Evolutionary conservation across 2,797 vertebrate genomes (phyloP).

Genomic region (Hippoglossus hippoglossus): DNA sequence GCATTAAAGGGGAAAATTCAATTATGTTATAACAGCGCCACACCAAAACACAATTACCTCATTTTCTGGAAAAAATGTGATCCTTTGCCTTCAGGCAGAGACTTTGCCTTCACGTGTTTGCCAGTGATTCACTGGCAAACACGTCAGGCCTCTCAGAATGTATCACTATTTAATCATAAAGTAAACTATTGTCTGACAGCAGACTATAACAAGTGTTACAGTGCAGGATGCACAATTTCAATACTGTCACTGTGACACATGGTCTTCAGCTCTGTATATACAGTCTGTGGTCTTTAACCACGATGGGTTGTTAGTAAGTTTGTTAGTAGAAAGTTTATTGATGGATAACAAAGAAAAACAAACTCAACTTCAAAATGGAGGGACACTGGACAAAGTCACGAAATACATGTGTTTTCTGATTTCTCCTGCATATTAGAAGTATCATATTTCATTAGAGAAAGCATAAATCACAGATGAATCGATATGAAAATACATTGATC

Average conservation of each 20-base stretch:
- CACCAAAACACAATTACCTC: conserved; percentile 80
- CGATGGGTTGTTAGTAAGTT: too few species aligned
- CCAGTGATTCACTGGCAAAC: conserved; percentile 29
- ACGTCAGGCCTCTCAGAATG: conserved; percentile 39
- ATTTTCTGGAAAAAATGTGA: conserved; percentile 70
- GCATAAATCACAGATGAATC: too few species aligned
- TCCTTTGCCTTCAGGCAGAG: conserved; percentile 57
- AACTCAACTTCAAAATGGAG: background rate
- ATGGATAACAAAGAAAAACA: too few species aligned
- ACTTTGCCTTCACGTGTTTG: background rate
- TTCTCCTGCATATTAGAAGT: too few species aligned
- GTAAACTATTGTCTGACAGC: background rate
- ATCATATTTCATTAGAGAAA: too few species aligned
- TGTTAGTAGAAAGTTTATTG: too few species aligned
- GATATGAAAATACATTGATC: too few species aligned
- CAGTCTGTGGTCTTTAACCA: too few species aligned
- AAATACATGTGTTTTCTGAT: too few species aligned
- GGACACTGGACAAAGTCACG: background rate
- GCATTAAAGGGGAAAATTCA: conserved; percentile 76
- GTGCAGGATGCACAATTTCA: background rate
- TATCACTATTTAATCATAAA: conserved; percentile 28
- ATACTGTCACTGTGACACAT: background rate
- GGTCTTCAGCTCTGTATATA: too few species aligned
- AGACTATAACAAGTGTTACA: background rate
- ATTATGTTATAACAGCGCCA: conserved; percentile 75